Base-by-base conservation (phyloP, 2,797 vertebrate genomes). In the Hyperoplus lanceolatus region DNA sequence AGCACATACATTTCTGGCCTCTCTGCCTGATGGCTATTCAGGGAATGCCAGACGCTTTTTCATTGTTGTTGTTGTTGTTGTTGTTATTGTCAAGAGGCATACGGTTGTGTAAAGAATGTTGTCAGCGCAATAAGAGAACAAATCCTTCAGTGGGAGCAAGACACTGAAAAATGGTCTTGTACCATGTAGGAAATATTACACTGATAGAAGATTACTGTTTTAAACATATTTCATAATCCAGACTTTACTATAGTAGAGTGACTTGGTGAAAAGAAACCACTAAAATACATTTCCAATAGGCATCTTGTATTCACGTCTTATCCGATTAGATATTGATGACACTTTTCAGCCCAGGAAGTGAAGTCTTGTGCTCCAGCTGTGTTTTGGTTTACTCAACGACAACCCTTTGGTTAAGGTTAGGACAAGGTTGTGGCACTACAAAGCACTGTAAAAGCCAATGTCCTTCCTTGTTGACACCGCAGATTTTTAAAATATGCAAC, bases 11-110 rank as follows among this genome's bases (percentile, higher is more conserved):
- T 67, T 56, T 8, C 63, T 48, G 63, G 43, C 49, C 13, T 76
- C 39, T 80, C 76, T 87, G 50, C 65, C 70, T 70, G 80, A 73
- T 66, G 80, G 62, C 67, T 86, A 82, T 86, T 90, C 58, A 72
- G 68, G 59, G 81, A 75, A 61, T 57, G 61, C 62, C 68, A 75
- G 75, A 55, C 39, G 48, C 8, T n/a, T 76, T 77, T 81, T 43
- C 72, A 70, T 57, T 64, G 42, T 60, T 78, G 70, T 50, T 63
- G 56, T n/a, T n/a, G n/a, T 43, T 51, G 57, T 48, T n/a, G 42
- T 29, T 29, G 29, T 29, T 29, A 29, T 29, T 21, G 48, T 29
- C 42, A 43, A 77, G 67, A 75, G 38, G 18, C 39, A 81, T 5
- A 64, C 18, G 62, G 51, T 67, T 75, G 54, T 64, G n/a, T 67